Evolutionary conservation across 92 coral and sea anemone genomes (phyloP), one percentile per base, ranked within the genome.

Genomic region (Virgularia gustaviana): DNA sequence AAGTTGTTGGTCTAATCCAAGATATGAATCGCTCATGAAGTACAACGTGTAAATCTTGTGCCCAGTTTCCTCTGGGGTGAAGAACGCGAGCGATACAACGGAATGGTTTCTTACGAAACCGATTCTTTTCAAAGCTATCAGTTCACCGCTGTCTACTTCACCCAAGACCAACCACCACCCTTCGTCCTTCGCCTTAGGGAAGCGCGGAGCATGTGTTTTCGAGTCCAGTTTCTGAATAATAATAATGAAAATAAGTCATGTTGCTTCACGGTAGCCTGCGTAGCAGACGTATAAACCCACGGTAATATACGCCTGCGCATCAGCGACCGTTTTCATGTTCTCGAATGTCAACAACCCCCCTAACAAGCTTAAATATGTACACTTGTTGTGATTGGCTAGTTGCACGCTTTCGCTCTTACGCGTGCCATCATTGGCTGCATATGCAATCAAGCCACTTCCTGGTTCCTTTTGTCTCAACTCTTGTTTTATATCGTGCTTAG

Each of bases 161-260:
- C 99, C 99, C 11, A 94, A 74, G 9, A 94, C 88, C 49, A 87
- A 71, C 89, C 96, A 89, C 99, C 99, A 94, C 9, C 96, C 96
- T 9, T 79, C 96, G 29, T 81, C 90, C 83, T 94, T 89, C 34
- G 85, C 83, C 72, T 94, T 94, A 24, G 99, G 96, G 47, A 94
- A 94, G 20, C 75, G 74, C 11, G 99, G 99, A 20, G 99, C 96
- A 75, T 87, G 90, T 9, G 84, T 96, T 65, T 85, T 94, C 49
- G 79, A 31, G 36, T 82, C 90, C 16, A 61, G 60, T 9, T 85
- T 87, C 83, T 84, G 83, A 44, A 72, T 54, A 12, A 31, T 15
- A 64, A 15, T 35, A 19, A 45, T 43, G 49, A 63, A 27, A 15
- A 18, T 3, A 57, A 0, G 20, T 25, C 34, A 45, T 10, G 36